phyloP scores from a whole-genome alignment of 1,140 invertebrate genomes.

The Caenorhabditis brenneri region DNA sequence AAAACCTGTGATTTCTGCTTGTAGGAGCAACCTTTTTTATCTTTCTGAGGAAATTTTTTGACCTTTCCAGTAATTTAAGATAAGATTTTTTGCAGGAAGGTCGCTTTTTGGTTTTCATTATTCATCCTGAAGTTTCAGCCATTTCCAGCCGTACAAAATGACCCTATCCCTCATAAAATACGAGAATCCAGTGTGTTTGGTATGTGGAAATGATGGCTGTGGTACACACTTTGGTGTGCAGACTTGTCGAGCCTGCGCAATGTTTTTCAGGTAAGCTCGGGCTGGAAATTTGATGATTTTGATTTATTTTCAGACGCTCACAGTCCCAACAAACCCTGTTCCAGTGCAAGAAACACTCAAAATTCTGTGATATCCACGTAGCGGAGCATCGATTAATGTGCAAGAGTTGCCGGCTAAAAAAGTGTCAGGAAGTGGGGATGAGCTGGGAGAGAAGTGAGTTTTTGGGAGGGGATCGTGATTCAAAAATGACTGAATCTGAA shows the following conservation, averaged over 20 bases:
- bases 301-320: not conserved
- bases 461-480: no score
- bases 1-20: no score
- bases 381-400: not conserved
- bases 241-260: not conserved
- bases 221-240: not conserved
- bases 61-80: no score
- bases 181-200: not conserved
- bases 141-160: not conserved
- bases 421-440: not conserved
- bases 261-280: not conserved
- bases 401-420: not conserved
- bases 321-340: not conserved
- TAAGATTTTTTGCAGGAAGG: not conserved
- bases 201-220: not conserved
- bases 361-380: not conserved
- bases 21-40: no score
- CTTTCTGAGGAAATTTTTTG: no score
- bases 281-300: no score
- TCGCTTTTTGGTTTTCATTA: not conserved
- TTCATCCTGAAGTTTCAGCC: not conserved
- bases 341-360: not conserved
- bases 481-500: no score
- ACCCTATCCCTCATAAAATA: not conserved
- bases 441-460: not conserved